Evolutionary conservation across 2,888 invertebrate genomes (phyloP), one percentile per base, ranked within the genome.

Genomic region (Bibio marci): DNA sequence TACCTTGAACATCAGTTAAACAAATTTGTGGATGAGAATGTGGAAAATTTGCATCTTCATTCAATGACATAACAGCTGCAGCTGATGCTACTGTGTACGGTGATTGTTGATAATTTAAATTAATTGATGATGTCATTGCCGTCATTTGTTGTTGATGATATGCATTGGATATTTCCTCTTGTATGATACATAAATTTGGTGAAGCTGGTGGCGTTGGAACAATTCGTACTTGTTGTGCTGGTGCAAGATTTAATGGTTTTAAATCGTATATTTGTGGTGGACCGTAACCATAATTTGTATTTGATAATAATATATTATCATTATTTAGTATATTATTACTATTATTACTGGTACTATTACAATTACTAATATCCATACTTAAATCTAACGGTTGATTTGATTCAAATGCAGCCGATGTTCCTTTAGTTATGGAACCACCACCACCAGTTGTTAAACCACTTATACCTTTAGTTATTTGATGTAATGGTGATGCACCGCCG

Each of bases 1-100:
- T 82, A 1, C 91, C 91, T 39, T 83, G 69, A 38, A 90, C 88
- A 56, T 92, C 91, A 0, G 92, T 92, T 10, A 92, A 70, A 48
- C 87, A 90, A 43, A 92, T 92, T 59, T 88, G 88, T 0, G 92
- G 90, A 55, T 81, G 75, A 32, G 65, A 63, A 43, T 53, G 50
- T 34, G 50, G 51, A 43, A 51, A 52, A 10, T 48, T 49, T 6
- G 50, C 48, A 11, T 47, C 46, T 25, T 48, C 46, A 6, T 25
- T 19, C 15, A 17, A 17, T 14, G 30, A 30, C 19, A 30, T 4
- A 11, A 28, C 19, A 45, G 48, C 52, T 8, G 22, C 8, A 4
- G 22, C 5, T 8, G 22, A 6, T 19, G 55, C 50, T 7, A 52
- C 12, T 56, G 44, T 54, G 51, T 49, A 55, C 43, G 50, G 57